Evolutionary conservation across 2,888 invertebrate species (phyloP), one percentile per base, ranked within the genome.

Genomic region (Aradus depressus): DNA sequence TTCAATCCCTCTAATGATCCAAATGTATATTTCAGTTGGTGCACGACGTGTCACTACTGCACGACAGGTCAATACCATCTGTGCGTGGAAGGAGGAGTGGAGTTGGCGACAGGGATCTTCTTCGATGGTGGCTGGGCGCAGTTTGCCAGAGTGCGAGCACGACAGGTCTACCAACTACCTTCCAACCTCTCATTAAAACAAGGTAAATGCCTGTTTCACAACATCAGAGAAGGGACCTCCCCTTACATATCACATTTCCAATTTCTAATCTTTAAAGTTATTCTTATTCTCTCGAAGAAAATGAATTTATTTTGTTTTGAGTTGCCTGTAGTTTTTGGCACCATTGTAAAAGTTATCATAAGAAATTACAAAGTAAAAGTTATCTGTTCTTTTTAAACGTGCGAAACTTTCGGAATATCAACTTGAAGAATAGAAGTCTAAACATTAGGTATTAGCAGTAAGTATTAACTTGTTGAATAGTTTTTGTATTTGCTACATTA

Each of bases 81-180:
- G 63, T 84, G 83, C 59, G 60, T 67, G 3, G 62, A 62, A 0
- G 79, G 77, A 12, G 80, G 79, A 0, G 71, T 77, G 52, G 74
- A 77, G 62, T 75, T 69, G 56, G 80, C 80, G 0, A 68, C 81
- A 1, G 83, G 84, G 0, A 79, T 83, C 44, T 78, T 67, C 64
- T 67, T 65, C 25, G 70, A 83, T 55, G 83, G 83, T 0, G 83
- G 82, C 19, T 83, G 81, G 80, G 77, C 81, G 0, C 74, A 79
- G 54, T 82, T 76, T 60, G 72, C 70, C n/a, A 42, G 70, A 16
- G 75, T 74, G 1, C 79, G 81, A 0, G 75, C 77, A 49, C 65
- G 64, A 1, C 80, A 80, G 65, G 78, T 82, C 2, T 75, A 70
- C 59, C 69, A 69, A n/a, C 53, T 80, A 21, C 75, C 78, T 1